phyloP scores from a whole-genome alignment of 2,113 vertebrate genomes.

The Nymphicus hollandicus region DNA sequence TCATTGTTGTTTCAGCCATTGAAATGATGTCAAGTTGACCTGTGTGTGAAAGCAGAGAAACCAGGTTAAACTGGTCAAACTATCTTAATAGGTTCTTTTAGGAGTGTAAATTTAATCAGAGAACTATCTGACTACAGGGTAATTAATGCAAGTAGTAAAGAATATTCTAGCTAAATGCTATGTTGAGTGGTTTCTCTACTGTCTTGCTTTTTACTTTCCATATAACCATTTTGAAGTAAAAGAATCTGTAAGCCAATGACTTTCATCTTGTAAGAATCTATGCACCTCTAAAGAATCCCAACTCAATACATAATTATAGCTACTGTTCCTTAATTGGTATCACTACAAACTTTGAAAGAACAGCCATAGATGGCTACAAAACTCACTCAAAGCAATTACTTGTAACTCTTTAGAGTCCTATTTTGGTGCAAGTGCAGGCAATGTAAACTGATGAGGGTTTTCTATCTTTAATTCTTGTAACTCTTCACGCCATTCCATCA shows the following conservation, averaged over 20 bases:
- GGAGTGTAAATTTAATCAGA: slow-evolving; percentile 2
- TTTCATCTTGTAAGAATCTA: neutral
- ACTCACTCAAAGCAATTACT: neutral
- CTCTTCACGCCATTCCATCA: neutral
- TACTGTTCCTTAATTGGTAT: neutral
- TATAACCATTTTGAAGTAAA: neutral
- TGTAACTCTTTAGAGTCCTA: neutral
- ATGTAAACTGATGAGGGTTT: neutral
- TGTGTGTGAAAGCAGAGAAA: slow-evolving; percentile 58
- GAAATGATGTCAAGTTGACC: slow-evolving; percentile 91
- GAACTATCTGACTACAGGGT: neutral
- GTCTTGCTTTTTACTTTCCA: neutral
- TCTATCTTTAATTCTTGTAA: neutral
- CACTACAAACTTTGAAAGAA: neutral
- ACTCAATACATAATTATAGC: neutral
- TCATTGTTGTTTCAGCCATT: slow-evolving; percentile 95
- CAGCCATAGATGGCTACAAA: neutral
- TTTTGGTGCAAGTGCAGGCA: neutral
- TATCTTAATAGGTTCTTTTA: neutral
- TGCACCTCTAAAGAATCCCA: neutral
- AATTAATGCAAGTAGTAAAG: slow-evolving; percentile 22
- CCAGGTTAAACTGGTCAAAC: neutral
- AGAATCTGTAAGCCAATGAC: neutral
- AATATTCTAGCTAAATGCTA: neutral
- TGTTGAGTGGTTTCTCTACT: neutral